phyloP scores from a whole-genome alignment of 1,140 invertebrate species.

The Bacillus rossius region DNA sequence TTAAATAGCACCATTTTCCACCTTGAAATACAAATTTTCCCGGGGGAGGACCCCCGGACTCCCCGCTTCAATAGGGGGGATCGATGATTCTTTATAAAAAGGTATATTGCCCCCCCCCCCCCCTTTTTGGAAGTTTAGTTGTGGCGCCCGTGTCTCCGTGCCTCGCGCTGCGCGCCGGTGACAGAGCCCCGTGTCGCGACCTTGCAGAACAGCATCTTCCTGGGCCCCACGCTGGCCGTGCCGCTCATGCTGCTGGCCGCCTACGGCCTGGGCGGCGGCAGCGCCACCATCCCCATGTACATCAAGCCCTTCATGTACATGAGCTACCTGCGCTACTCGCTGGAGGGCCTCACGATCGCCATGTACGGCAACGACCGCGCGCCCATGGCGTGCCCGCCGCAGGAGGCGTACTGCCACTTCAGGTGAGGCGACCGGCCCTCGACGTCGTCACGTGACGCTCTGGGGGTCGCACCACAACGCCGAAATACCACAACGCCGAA shows the following conservation, averaged over 20 bases:
- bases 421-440: conserved; percentile 44
- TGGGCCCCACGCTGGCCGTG: conserved; percentile 65
- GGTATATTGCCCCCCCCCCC: too few relatives aligned
- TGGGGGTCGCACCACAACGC: too few relatives aligned
- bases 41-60: too few relatives aligned
- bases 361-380: conserved; percentile 69
- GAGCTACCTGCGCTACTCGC: conserved; percentile 75
- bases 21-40: too few relatives aligned
- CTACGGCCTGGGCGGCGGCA: conserved; percentile 65
- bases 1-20: too few relatives aligned
- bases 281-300: conserved; percentile 54
- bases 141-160: too few relatives aligned
- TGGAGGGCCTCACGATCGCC: conserved; percentile 71
- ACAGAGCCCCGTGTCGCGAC: too few relatives aligned
- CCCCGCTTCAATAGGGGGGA: too few relatives aligned
- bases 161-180: too few relatives aligned
- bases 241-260: conserved; percentile 70
- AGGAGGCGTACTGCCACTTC: conserved; percentile 63
- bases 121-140: too few relatives aligned
- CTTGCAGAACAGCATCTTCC: conserved; percentile 71
- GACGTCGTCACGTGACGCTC: conserved; percentile 51
- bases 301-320: conserved; percentile 68
- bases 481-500: too few relatives aligned
- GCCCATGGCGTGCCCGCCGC: conserved; percentile 57
- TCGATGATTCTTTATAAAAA: too few relatives aligned